Evolutionary conservation across 2,113 vertebrate species (phyloP).

Genomic region (Perca fluviatilis): DNA sequence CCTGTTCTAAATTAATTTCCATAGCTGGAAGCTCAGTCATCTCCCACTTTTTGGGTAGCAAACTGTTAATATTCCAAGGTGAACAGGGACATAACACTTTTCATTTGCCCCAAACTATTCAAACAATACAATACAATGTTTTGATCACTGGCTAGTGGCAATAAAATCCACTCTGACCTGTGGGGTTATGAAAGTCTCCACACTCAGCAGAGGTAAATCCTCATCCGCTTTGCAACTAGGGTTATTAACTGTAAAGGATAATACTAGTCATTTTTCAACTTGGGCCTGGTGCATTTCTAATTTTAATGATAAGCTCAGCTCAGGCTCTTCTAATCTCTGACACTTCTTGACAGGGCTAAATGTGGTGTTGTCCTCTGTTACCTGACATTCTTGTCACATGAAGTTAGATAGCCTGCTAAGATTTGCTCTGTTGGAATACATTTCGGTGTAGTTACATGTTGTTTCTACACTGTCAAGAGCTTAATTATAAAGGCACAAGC

Average conservation of each 20-base stretch:
- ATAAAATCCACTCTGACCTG: background rate
- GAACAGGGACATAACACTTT: background rate
- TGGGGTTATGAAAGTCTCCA: background rate
- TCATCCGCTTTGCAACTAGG: background rate
- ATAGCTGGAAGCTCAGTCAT: constrained; percentile 11
- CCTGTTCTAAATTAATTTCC: background rate
- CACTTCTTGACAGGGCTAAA: background rate
- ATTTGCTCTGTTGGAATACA: background rate
- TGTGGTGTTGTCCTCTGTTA: background rate
- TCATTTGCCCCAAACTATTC: background rate
- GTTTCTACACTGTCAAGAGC: background rate
- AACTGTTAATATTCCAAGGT: background rate
- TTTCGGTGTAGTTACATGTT: background rate
- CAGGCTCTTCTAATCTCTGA: background rate
- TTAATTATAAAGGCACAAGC: background rate
- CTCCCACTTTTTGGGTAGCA: background rate
- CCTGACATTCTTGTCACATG: background rate
- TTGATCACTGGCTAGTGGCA: background rate
- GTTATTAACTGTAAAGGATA: background rate
- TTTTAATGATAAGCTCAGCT: constrained; percentile 16
- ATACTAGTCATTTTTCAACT: constrained; percentile 8
- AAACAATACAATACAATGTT: background rate
- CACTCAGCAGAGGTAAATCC: constrained; percentile 19
- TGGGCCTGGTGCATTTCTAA: background rate
- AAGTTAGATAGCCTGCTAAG: background rate